These are phyloP conservation scores for Drosophila teissieri DNA, from an alignment of 1,140 invertebrate genomes.

Conservation along the genomic window DNA sequence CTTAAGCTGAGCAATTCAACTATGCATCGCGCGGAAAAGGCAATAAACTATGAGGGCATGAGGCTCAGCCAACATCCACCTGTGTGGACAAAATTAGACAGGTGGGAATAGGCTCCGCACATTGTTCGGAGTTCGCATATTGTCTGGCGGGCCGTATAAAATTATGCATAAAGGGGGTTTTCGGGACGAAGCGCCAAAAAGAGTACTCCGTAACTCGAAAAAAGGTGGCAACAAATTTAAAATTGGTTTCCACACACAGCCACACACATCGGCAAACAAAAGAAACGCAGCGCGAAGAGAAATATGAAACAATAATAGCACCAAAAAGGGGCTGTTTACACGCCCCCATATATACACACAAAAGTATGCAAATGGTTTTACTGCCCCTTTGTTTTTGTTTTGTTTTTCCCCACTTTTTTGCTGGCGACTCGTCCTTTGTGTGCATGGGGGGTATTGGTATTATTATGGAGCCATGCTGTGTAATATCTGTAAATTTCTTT, in stretches of 20 bases:
- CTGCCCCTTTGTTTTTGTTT: slow-evolving; percentile 73
- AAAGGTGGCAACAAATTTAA: slow-evolving; percentile 80
- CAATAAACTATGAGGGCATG: slow-evolving; percentile 67
- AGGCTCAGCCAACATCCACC: slow-evolving; percentile 23
- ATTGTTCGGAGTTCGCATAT: slow-evolving; percentile 32
- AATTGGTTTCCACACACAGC: slow-evolving; percentile 71
- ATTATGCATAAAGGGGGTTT: slow-evolving; percentile 60
- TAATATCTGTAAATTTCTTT: slow-evolving; percentile 84
- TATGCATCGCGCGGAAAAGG: slow-evolving; percentile 63
- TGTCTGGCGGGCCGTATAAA: slow-evolving; percentile 69
- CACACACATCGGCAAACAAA: slow-evolving; percentile 49
- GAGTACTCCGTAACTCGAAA: slow-evolving; percentile 61
- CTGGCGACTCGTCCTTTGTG: neutral
- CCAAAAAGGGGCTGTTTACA: slow-evolving; percentile 70
- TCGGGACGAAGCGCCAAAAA: slow-evolving; percentile 51
- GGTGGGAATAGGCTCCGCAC: slow-evolving; percentile 63
- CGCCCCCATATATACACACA: slow-evolving; percentile 63
- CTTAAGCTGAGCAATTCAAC: slow-evolving; percentile 26
- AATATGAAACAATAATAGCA: slow-evolving; percentile 72
- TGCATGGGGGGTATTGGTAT: slow-evolving; percentile 66
- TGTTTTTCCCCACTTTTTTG: slow-evolving; percentile 5
- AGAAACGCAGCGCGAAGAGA: slow-evolving; percentile 47
- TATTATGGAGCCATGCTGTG: slow-evolving; percentile 83
- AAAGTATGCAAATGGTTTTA: slow-evolving; percentile 80
- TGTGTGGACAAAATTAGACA: slow-evolving; percentile 49